Percentiles rank a stretch among this genome's conserved stretches.
Conservation (phyloP, 2,113 vertebrate genomes). For the Oplegnathus fasciatus region DNA sequence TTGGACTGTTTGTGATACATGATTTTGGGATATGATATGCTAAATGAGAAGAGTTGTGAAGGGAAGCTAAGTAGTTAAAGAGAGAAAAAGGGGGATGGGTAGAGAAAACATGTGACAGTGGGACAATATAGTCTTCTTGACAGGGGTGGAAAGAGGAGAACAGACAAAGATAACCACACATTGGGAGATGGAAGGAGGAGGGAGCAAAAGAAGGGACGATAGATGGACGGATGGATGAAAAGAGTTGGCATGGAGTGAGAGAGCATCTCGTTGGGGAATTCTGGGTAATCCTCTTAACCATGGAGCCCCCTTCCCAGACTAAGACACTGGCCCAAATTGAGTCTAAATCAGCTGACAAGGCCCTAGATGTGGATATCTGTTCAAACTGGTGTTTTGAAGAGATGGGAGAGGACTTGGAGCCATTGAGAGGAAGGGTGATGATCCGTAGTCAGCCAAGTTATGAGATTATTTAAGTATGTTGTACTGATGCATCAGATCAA, state of each 20-base stretch:
- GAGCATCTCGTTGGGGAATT: slow-evolving; percentile 81
- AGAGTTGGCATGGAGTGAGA: slow-evolving; percentile 77
- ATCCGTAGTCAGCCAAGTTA: slow-evolving; percentile 8
- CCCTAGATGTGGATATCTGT: slow-evolving; percentile 53
- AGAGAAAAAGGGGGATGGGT: slow-evolving; percentile 47
- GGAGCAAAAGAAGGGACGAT: slow-evolving; percentile 62
- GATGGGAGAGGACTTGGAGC: slow-evolving; percentile 37
- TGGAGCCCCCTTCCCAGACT: slow-evolving; percentile 78
- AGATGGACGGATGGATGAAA: slow-evolving; percentile 77
- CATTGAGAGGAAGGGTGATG: slow-evolving; percentile 11
- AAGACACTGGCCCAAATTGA: slow-evolving; percentile 78
- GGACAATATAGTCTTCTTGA: slow-evolving; percentile 69
- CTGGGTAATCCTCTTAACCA: slow-evolving; percentile 83
- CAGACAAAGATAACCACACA: slow-evolving; percentile 75
- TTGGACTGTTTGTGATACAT: not conserved
- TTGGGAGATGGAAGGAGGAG: slow-evolving; percentile 63
- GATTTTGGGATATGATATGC: slow-evolving; percentile 15
- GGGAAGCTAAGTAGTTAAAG: slow-evolving; percentile 29
- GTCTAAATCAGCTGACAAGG: slow-evolving; percentile 79
- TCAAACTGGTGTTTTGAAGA: slow-evolving; percentile 45
- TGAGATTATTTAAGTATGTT: slow-evolving; percentile 26
- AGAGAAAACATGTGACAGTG: slow-evolving; percentile 48
- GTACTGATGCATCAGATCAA: not conserved
- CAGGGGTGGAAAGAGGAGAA: slow-evolving; percentile 58
- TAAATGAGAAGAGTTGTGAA: slow-evolving; percentile 22